A percentile compares a stretch with the other conserved stretches of the same genome.
phyloP scores from a whole-genome alignment of 2,888 invertebrate genomes.

The Mythimna loreyi region DNA sequence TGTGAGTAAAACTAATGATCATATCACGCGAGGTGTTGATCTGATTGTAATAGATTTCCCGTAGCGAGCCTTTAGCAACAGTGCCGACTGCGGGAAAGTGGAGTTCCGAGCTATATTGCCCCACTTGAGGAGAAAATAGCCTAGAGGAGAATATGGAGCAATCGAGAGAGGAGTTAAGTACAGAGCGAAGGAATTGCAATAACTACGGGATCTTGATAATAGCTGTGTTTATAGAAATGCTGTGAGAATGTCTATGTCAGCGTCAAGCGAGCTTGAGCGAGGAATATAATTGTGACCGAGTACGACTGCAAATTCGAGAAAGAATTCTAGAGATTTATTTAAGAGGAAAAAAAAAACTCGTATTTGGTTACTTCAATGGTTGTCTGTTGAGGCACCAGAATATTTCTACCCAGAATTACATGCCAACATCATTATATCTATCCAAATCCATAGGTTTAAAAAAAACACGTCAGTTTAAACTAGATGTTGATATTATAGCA shows the following conservation, averaged over 20 bases:
- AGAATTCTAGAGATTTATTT: background rate
- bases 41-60: slow-evolving; percentile 22
- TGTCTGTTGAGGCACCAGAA: background rate
- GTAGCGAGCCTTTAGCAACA: slow-evolving; percentile 21
- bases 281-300: background rate
- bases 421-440: too few species aligned
- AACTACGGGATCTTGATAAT: slow-evolving; percentile 1
- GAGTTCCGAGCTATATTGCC: slow-evolving; percentile 19
- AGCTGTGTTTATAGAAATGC: slow-evolving; percentile 12
- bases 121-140: slow-evolving; percentile 43
- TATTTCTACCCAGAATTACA: background rate
- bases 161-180: slow-evolving; percentile 8
- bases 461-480: too few species aligned
- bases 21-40: slow-evolving; percentile 1
- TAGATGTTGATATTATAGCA: too few species aligned
- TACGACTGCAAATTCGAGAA: background rate
- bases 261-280: background rate
- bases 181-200: background rate
- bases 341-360: background rate
- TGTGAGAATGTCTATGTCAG: slow-evolving; percentile 9
- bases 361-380: too few species aligned
- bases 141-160: slow-evolving; percentile 32
- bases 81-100: slow-evolving; percentile 46
- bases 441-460: too few species aligned
- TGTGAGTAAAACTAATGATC: too few species aligned